These are phyloP conservation scores for Halisarca cf. caerulea DNA, from an alignment of 37 sponge, comb jelly and placozoan species.

Conservation along the genomic window DNA sequence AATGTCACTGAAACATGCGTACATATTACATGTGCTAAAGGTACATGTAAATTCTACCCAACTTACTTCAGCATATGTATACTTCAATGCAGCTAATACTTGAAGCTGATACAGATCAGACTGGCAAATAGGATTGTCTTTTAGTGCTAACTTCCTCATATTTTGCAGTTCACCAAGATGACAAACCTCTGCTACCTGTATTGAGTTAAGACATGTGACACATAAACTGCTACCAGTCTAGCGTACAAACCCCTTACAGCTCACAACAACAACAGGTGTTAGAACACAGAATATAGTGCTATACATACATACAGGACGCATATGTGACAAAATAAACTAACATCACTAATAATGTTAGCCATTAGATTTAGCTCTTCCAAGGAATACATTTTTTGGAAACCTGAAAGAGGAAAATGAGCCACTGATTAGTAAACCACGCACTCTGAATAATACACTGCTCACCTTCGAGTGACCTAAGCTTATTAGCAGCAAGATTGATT, in stretches of 20 bases:
- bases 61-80: conserved; percentile 25
- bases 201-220: background rate
- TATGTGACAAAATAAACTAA: background rate
- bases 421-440: background rate
- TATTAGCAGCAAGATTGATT: conserved; percentile 44
- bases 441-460: background rate
- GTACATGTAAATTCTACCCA: too few species aligned
- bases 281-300: too few species aligned
- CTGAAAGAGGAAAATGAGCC: background rate
- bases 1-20: background rate
- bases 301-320: background rate
- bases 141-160: conserved; percentile 54
- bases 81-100: conserved; percentile 48
- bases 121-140: conserved; percentile 60
- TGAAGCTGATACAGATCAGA: conserved; percentile 49
- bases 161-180: conserved; percentile 42
- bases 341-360: conserved; percentile 51
- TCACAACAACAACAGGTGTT: too few species aligned
- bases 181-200: conserved; percentile 52
- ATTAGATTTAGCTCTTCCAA: conserved; percentile 53
- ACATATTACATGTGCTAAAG: too few species aligned
- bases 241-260: too few species aligned
- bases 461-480: conserved; percentile 35
- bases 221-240: background rate
- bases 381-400: conserved; percentile 45